These are phyloP conservation scores for Hypselothyrea guttata DNA, from an alignment of 2,888 invertebrate species.

Conservation along the genomic window DNA sequence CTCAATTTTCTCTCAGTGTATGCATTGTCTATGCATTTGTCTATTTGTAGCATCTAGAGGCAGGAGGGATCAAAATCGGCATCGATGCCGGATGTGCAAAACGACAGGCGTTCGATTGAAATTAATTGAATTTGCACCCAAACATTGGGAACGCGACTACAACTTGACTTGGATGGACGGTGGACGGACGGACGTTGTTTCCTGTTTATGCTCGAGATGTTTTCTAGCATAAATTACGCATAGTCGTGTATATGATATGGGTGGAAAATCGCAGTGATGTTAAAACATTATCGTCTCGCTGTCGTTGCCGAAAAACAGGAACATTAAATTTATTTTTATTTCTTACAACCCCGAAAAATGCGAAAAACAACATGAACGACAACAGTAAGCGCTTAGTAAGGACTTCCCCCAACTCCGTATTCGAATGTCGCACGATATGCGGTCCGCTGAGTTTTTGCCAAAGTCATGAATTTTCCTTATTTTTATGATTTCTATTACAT, in stretches of 20 bases:
- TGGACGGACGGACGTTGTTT: slow-evolving; percentile 53
- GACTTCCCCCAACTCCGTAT: slow-evolving; percentile 14
- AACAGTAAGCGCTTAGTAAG: slow-evolving; percentile 62
- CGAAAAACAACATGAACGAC: slow-evolving; percentile 42
- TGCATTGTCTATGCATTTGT: slow-evolving; percentile 34
- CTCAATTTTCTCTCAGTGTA: too few relatives aligned
- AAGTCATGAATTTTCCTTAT: slow-evolving; percentile 78
- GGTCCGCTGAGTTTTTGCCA: slow-evolving; percentile 67
- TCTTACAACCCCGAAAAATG: slow-evolving; percentile 54
- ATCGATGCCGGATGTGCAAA: slow-evolving; percentile 75
- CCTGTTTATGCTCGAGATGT: slow-evolving; percentile 74
- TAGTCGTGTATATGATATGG: slow-evolving; percentile 51
- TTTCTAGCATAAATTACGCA: slow-evolving; percentile 74
- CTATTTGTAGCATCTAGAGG: slow-evolving; percentile 58
- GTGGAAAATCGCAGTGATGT: slow-evolving; percentile 33
- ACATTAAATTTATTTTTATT: slow-evolving; percentile 80
- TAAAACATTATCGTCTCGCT: slow-evolving; percentile 20
- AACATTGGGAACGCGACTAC: slow-evolving; percentile 37
- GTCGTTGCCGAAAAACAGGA: slow-evolving; percentile 66
- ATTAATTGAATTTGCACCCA: slow-evolving; percentile 81
- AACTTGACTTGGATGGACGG: slow-evolving; percentile 58
- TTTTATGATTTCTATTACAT: slow-evolving; percentile 73
- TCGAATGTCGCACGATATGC: slow-evolving; percentile 61
- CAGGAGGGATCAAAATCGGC: slow-evolving; percentile 44
- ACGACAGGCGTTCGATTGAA: slow-evolving; percentile 82